A percentile compares a stretch with the other conserved stretches of the same genome.
phyloP scores from a whole-genome alignment of 2,113 vertebrate species.

The Epinephelus cyanopodus region DNA sequence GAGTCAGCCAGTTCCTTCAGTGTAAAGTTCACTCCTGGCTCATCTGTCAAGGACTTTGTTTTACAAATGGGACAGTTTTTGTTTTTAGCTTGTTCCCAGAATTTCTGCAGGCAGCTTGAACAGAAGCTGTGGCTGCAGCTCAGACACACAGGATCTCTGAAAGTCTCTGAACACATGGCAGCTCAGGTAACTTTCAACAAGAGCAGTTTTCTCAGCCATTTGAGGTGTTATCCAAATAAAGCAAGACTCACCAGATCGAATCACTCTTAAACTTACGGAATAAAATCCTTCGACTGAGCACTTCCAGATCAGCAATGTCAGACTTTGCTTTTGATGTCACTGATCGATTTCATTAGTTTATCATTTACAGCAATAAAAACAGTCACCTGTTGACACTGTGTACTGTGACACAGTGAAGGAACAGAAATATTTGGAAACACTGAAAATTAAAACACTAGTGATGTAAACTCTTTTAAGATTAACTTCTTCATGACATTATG shows the following conservation, averaged over 20 bases:
- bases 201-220: background rate
- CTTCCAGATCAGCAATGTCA: background rate
- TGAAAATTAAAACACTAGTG: too few relatives aligned
- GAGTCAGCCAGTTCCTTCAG: conserved; percentile 25
- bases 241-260: background rate
- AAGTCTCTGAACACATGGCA: conserved; percentile 27
- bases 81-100: too few relatives aligned
- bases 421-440: background rate
- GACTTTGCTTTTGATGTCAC: background rate
- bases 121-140: conserved; percentile 2
- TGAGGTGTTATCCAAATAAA: too few relatives aligned
- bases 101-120: too few relatives aligned
- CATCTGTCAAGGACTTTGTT: background rate
- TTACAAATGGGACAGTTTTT: too few relatives aligned
- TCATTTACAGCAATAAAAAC: background rate
- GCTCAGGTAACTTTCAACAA: conserved; percentile 1
- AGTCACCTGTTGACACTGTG: background rate
- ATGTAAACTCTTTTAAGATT: background rate
- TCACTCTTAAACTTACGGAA: too few relatives aligned
- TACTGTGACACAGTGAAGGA: background rate
- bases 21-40: background rate
- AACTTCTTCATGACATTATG: background rate
- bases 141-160: conserved; percentile 44
- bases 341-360: rapidly evolving
- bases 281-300: too few relatives aligned